Percentiles rank a stretch among this genome's conserved stretches.
Evolutionary conservation across 2,888 invertebrate species (phyloP).

Genomic region (Polyommatus icarus): DNA sequence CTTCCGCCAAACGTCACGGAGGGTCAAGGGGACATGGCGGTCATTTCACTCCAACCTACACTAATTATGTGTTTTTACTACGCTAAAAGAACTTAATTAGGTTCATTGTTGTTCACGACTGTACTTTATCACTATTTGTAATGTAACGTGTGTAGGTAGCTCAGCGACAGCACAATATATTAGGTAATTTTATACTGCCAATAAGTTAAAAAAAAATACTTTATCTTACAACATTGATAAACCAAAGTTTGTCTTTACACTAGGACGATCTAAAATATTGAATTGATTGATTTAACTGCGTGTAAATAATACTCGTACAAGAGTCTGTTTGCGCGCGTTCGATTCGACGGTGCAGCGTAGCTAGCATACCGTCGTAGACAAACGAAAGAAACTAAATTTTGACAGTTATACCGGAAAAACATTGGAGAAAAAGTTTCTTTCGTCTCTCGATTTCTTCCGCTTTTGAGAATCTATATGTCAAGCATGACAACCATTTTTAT

Average conservation of each 20-base stretch:
- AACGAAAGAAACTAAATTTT: no score
- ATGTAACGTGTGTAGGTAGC: neutral
- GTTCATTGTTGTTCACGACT: slow-evolving; percentile 2
- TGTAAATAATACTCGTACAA: neutral
- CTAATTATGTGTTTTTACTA: slow-evolving; percentile 38
- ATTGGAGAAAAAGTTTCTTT: no score
- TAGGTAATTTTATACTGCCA: neutral
- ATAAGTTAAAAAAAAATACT: neutral
- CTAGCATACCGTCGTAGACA: no score
- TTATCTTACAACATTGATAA: neutral
- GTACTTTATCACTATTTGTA: neutral
- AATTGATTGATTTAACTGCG: neutral
- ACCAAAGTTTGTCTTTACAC: neutral
- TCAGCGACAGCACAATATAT: neutral
- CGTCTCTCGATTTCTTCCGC: no score
- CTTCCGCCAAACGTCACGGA: slow-evolving; percentile 67
- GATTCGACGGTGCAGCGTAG: no score
- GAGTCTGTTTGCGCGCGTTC: neutral
- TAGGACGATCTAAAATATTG: neutral
- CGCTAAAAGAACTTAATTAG: slow-evolving; percentile 25
- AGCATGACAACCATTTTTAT: no score
- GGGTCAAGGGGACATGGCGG: slow-evolving; percentile 43
- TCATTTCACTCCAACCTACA: slow-evolving; percentile 46
- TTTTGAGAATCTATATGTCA: no score
- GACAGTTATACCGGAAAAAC: no score